Conservation (phyloP, 2,888 invertebrate genomes). For the Bellardia pandia region DNA sequence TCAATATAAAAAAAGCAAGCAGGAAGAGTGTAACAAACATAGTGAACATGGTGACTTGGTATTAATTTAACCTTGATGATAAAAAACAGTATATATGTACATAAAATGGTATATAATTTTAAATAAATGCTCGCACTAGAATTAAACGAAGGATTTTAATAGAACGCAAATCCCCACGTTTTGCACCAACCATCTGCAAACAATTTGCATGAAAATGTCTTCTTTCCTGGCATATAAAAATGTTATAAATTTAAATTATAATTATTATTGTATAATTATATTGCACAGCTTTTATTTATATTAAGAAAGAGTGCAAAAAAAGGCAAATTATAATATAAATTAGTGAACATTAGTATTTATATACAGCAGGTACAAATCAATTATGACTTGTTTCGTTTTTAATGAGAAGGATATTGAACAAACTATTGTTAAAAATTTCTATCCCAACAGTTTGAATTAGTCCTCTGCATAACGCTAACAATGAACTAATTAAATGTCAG, state of each 20-base stretch:
- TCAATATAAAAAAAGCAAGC: background rate
- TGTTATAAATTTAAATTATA: conserved; percentile 60
- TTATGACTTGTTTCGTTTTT: background rate
- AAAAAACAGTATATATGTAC: conserved; percentile 18
- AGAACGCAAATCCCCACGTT: conserved; percentile 1
- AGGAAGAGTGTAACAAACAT: conserved; percentile 42
- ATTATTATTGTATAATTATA: background rate
- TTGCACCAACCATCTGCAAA: conserved; percentile 8
- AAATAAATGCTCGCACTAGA: conserved; percentile 33
- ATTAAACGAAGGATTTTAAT: conserved; percentile 44
- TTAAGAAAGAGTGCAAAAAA: conserved; percentile 34
- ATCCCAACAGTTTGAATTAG: too few species aligned
- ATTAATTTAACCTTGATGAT: conserved; percentile 67
- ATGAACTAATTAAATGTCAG: background rate
- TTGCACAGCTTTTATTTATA: conserved; percentile 25
- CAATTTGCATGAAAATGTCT: conserved; percentile 5
- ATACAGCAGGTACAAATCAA: background rate
- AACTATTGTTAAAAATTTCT: background rate
- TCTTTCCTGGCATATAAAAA: conserved; percentile 31
- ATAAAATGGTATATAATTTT: conserved; percentile 38
- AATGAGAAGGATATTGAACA: background rate
- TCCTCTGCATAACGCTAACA: too few species aligned
- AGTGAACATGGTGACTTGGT: conserved; percentile 38
- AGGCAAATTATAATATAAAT: background rate
- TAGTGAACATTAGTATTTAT: background rate